Conservation (phyloP, 2,888 invertebrate genomes). For the Harpagoxenus sublaevis region DNA sequence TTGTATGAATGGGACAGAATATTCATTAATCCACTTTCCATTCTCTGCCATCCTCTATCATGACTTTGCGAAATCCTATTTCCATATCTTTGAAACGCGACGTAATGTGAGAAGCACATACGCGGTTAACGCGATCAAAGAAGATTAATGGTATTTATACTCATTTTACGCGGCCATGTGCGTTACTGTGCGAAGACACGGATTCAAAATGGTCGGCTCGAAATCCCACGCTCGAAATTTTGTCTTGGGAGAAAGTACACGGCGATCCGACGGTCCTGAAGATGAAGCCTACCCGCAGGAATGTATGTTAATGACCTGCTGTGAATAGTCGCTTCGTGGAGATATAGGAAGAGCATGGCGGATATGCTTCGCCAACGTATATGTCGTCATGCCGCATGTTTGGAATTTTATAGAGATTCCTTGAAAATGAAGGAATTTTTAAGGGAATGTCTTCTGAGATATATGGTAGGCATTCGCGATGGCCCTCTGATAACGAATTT, state of each 20-base stretch:
- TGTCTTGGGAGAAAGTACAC: conserved; percentile 80
- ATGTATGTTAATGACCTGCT: conserved; percentile 79
- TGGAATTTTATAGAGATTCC: conserved; percentile 46
- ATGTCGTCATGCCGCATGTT: conserved; percentile 5
- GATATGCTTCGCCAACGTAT: conserved; percentile 46
- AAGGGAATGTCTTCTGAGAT: conserved; percentile 8
- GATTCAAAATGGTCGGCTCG: conserved; percentile 49
- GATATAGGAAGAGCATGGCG: conserved; percentile 27
- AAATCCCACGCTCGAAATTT: conserved; percentile 78
- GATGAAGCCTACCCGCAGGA: conserved; percentile 74
- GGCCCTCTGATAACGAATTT: conserved; percentile 21
- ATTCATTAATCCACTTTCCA: conserved; percentile 46
- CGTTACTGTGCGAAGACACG: neutral
- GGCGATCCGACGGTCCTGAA: conserved; percentile 74
- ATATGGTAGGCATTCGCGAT: conserved; percentile 12
- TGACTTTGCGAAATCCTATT: conserved; percentile 38
- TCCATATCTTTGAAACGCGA: conserved; percentile 31
- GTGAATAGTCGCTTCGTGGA: conserved; percentile 46
- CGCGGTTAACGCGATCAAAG: conserved; percentile 16
- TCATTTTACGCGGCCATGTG: conserved; percentile 29
- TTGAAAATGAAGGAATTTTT: conserved; percentile 34
- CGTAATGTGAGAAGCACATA: conserved; percentile 27
- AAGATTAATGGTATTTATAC: conserved; percentile 23
- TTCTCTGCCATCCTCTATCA: conserved; percentile 17
- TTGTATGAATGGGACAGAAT: neutral